Base-by-base conservation (phyloP, 2,888 invertebrate species). In the Leucania comma region DNA sequence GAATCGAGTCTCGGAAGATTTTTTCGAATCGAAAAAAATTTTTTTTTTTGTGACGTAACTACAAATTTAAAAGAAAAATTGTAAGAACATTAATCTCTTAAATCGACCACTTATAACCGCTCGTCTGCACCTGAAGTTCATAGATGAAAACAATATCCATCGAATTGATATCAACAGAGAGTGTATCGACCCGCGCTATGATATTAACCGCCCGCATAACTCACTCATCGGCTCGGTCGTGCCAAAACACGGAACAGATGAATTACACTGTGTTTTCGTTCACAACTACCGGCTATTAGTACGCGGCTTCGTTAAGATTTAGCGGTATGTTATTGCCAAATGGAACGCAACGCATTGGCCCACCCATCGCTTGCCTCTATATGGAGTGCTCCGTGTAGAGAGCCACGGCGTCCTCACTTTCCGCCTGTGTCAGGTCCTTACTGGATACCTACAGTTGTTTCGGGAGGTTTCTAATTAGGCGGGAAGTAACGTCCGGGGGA, bases 121-220 rank as follows among this genome's bases (percentile, higher is more conserved):
- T 20, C 17, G 69, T 63, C 51, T 71, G 3, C 58, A 22, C 20
- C 26, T 42, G 32, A 80, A 75, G 68, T 74, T 76, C 66, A 76
- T 53, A 60, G 73, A 68, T 59, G 58, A 72, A 65, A 76, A 57
- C 72, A 50, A 73, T 72, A 8, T 35, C 22, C 22, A 71, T 65
- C 67, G 77, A n/a, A 77, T 66, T 69, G 82, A 84, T 75, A 84
- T 75, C 58, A 81, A 84, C 84, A 81, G 35, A 0, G 26, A 26
- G 81, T 68, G 57, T 72, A 70, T 57, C 62, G 76, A 62, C 65
- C 65, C 22, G 20, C 10, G 20, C 56, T 57, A 54, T 65, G 80
- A 82, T 77, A 70, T 35, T 69, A 71, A 75, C 79, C 68, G 53
- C 56, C 0, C 59, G 68, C 72, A 69, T 75, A 29, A 60, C 63